Conservation (phyloP, 2,113 vertebrate genomes). For the Oncorhynchus kisutch region DNA sequence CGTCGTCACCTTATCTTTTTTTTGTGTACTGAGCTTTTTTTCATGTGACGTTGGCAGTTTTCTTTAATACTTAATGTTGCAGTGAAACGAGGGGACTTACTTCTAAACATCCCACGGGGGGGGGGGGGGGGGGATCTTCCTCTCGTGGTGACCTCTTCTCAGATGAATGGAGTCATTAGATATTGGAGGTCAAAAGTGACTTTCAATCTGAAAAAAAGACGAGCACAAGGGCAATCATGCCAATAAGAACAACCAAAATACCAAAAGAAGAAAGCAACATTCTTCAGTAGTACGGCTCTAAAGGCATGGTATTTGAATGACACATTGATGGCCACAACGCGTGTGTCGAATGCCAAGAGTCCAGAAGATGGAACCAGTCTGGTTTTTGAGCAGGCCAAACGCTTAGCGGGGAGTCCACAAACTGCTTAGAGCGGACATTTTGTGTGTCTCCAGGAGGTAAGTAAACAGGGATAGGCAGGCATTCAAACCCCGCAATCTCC, state of each 20-base stretch:
- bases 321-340: constrained; percentile 71
- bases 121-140: not conserved
- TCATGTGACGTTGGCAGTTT: constrained; percentile 45
- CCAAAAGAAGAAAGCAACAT: not conserved
- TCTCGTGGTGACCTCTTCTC: not conserved
- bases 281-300: not conserved
- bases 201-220: not conserved
- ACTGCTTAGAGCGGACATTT: constrained; percentile 81
- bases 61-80: constrained; percentile 70
- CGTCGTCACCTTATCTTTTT: constrained; percentile 58
- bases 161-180: not conserved
- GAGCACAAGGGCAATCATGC: not conserved
- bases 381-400: constrained; percentile 74
- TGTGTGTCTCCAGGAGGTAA: constrained; percentile 73
- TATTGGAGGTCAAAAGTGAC: not conserved
- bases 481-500: constrained; percentile 37
- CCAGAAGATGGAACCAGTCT: constrained; percentile 80
- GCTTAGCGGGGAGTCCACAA: constrained; percentile 81
- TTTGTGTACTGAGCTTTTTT: not conserved
- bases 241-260: not conserved
- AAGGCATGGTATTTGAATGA: constrained; percentile 72
- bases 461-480: constrained; percentile 71
- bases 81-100: constrained; percentile 55
- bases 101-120: constrained; percentile 35
- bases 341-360: constrained; percentile 71